Percentiles rank a stretch among this genome's conserved stretches.
Evolutionary conservation across 2,888 invertebrate genomes (phyloP).

Genomic region (Blomia tropicalis): DNA sequence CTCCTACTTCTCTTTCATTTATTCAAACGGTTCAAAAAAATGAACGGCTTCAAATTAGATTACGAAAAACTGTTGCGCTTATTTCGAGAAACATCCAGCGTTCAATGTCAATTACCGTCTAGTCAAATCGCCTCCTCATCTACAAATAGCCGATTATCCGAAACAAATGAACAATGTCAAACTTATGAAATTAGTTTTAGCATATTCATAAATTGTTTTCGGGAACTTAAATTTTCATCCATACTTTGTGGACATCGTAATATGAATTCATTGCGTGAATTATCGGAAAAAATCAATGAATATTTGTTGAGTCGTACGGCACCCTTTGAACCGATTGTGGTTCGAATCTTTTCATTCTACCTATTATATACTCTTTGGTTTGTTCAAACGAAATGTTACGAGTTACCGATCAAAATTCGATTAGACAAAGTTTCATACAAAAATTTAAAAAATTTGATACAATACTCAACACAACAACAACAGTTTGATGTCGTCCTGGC

Average conservation of each 20-base stretch:
- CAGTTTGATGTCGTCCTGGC: not conserved
- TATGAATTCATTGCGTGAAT: not conserved
- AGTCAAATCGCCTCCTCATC: not conserved
- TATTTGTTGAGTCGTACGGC: not conserved
- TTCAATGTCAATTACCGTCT: not conserved
- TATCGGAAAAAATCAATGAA: not conserved
- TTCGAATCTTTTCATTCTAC: slow-evolving; percentile 1
- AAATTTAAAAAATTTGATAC: not conserved
- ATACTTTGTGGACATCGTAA: not conserved
- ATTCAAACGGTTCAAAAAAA: not conserved
- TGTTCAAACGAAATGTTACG: not conserved
- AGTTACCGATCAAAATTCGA: not conserved
- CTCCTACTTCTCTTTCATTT: not conserved
- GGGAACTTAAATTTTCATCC: not conserved
- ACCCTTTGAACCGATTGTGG: not conserved
- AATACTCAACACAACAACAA: not conserved
- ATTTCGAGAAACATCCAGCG: not conserved
- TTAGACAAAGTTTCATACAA: not conserved
- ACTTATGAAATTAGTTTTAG: not conserved
- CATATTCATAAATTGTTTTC: not conserved
- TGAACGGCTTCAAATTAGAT: not conserved
- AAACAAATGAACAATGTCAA: too few relatives aligned
- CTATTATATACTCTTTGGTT: not conserved
- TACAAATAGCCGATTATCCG: too few relatives aligned
- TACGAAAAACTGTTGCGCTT: not conserved